These are phyloP conservation scores for Oophaga pumilio DNA, from an alignment of 2,113 vertebrate genomes.

Conservation along the genomic window DNA sequence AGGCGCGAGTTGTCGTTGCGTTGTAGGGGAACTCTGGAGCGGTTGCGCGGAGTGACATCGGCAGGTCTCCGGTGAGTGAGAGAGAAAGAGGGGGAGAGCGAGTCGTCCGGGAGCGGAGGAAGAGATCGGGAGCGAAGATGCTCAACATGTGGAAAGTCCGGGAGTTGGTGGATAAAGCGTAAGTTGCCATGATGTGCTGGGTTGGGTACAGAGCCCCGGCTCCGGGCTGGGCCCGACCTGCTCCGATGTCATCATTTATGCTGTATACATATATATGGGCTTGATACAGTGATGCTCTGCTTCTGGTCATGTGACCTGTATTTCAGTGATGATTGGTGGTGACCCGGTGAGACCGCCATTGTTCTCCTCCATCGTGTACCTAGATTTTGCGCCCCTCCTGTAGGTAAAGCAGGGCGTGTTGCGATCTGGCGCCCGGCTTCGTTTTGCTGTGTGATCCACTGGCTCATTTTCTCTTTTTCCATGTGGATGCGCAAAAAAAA, in stretches of 20 bases:
- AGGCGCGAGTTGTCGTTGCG: conserved; percentile 60
- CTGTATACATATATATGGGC: too few species aligned
- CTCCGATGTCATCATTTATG: too few species aligned
- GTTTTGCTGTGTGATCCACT: too few species aligned
- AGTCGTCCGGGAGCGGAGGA: conserved; percentile 37
- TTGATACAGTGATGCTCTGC: not conserved
- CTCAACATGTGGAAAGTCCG: conserved; percentile 95
- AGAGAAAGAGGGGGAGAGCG: not conserved
- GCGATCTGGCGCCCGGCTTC: too few species aligned
- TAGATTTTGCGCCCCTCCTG: too few species aligned
- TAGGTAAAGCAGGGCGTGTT: too few species aligned
- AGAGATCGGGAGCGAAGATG: conserved; percentile 67
- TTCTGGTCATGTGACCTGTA: too few species aligned
- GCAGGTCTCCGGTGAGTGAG: conserved; percentile 61
- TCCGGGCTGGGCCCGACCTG: not conserved
- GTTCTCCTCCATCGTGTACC: too few species aligned
- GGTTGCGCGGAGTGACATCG: conserved; percentile 65
- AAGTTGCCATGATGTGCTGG: conserved; percentile 70
- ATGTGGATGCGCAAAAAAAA: too few species aligned
- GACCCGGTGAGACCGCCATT: too few species aligned
- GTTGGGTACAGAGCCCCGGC: not conserved
- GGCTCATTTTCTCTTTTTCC: too few species aligned
- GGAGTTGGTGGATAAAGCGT: conserved; percentile 96
- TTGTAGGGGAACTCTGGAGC: conserved; percentile 48
- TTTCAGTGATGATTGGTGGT: too few species aligned